Base-by-base conservation (phyloP, 2,113 vertebrate species). In the Trachemys scripta region DNA sequence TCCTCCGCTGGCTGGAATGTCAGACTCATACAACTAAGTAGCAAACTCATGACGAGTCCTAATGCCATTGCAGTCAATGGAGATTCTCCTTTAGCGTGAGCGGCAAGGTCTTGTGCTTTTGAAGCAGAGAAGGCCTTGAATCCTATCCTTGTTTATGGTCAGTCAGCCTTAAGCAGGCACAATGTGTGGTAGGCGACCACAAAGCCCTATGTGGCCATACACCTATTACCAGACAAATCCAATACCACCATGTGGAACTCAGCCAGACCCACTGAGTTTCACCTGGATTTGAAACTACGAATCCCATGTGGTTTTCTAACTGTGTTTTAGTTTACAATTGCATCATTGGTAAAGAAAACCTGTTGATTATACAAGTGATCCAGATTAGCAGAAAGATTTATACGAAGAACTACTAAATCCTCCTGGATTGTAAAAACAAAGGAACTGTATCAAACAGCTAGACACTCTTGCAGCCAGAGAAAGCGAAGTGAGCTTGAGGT, bases 401-500 rank as follows among this genome's bases (percentile, higher is more conserved):
- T 42, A 87, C 5, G 10, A 86, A 79, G 42, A 10, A 9, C 38
- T 19, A 14, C 49, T 83, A 79, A 90, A 5, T 2, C 10, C 27
- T 84, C 6, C 56, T 54, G 54, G 47, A 14, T 54, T 38, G 10
- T 9, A 16, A 57, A 6, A 12, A 83, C 8, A 14, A 51, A 69
- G 50, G 35, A 65, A 49, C 14, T 80, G 57, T 3, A 56, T 80
- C 56, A 80, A 80, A 83, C 1, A 0, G 25, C 75, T 69, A 8
- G 49, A 8, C 8, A 12, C 0, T 0, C 6, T 85, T 17, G 20
- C n/a, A 9, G 27, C 9, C 50, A 42, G 31, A 12, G 38, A 35
- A 90, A 79, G 42, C 10, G 16, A 25, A 35, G 31, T 7, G 51
- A 50, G 31, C 38, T 82, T 42, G 10, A 82, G 49, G 6, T 20